Evolutionary conservation across 2,888 invertebrate species (phyloP), one percentile per base, ranked within the genome.

Genomic region (Melipona bicolor): DNA sequence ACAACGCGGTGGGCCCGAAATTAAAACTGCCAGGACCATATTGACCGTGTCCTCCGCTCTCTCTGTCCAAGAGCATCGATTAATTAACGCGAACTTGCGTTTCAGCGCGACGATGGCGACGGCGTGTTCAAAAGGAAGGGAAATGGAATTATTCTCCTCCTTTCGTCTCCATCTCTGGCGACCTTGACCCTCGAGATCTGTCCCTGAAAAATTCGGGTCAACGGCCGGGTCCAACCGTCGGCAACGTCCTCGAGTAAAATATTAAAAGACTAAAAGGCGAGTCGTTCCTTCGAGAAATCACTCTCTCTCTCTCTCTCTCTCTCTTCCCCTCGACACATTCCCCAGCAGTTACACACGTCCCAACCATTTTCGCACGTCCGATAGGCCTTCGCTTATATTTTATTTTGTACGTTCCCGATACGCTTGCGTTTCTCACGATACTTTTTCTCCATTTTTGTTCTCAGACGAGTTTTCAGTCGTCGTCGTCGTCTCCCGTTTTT

Each of bases 21-120:
- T 90, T 79, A 89, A 89, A 88, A 88, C 87, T 90, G 87, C 82
- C 89, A 89, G 89, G 89, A 89, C 87, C 89, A 88, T 89, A 89
- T 89, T 88, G 86, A 89, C 90, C 89, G 89, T 89, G 89, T 89
- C 89, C 90, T 88, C 90, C 78, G 90, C 89, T 87, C 89, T 81
- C 24, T 24, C n/a, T n/a, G 77, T 80, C 68, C 71, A 85, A 75
- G 88, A 89, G 88, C 88, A 86, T 87, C 87, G 89, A 87, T 88
- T 88, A 88, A 88, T 88, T 89, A 89, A 89, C 88, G 88, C 79
- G 82, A 88, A 89, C 80, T 87, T 83, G 81, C 83, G 82, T 77
- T 79, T 80, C 24, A 83, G 83, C 81, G 83, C 77, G 85, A 89
- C 89, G 81, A 83, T 83, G 85, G 54, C 85, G 89, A 89, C 88